Base-by-base conservation (phyloP, 2,888 invertebrate species). In the Pandemis corylana region DNA sequence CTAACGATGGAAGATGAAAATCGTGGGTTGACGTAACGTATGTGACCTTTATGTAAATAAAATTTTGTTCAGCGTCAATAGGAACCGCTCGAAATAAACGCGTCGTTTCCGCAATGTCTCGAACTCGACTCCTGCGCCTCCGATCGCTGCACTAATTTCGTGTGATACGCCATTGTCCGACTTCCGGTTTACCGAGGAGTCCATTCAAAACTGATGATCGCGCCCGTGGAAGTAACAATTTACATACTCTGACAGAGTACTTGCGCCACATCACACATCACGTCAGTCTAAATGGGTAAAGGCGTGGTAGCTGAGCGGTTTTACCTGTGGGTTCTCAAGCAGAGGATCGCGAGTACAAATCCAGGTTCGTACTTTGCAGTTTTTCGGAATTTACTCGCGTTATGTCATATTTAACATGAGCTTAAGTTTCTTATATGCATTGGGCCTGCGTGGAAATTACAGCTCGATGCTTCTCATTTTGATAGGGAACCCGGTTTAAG, bases 91-190 rank as follows among this genome's bases (percentile, higher is more conserved):
- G 7, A 49, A 42, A 13, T 65, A 77, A 80, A 79, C 82, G 83
- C 77, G 6, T 77, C 81, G 80, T 76, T 83, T 80, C 68, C 2
- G 28, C n/a, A 15, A 65, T 44, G 2, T 62, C 15, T 64, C n/a
- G 20, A 64, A 0, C 28, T 74, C 69, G 36, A 66, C 69, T 74
- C 74, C 69, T 44, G 74, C 74, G 64, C 73, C 82, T 80, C 81
- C 81, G 83, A 86, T 89, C 83, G 76, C 75, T 81, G 85, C 84
- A 90, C 88, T 89, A 88, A 90, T 90, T 88, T 89, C 82, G 79
- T 83, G 79, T 85, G 87, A 89, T 88, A 85, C 79, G 77, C 83
- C 88, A 91, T 93, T 93, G 93, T 93, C 84, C 77, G 66, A 82
- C 87, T 93, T 93, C 93, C 93, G 92, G 91, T 89, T 80, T 82